Evolutionary conservation across 2,888 invertebrate genomes (phyloP), one percentile per base, ranked within the genome.

Genomic region (Aelia acuminata): DNA sequence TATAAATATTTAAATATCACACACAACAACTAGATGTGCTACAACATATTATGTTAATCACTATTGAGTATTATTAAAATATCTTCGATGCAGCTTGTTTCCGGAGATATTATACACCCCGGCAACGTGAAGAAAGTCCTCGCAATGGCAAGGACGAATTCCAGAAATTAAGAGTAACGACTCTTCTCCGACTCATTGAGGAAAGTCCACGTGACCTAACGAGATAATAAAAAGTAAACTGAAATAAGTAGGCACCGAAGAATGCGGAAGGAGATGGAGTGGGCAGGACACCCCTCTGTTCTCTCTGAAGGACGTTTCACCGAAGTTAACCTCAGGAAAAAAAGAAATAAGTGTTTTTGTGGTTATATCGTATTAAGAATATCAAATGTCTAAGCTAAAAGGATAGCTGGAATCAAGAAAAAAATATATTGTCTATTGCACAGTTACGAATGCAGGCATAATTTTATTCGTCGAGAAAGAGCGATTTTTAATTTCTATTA

Each of bases 181-280:
- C 31, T 70, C 63, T 70, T 70, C 63, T 20, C 31, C 31, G 63
- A 35, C 35, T 70, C 63, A 35, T 70, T 70, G 35, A 35, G 63
- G 63, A 70, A 31, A 70, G 10, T 70, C 63, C 63, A 70, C 63
- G 63, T 70, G 63, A 70, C 8, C 63, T 70, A 31, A 35, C 8
- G 13, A 4, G 35, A 35, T 70, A 70, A 70, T 70, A 70, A 70
- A 70, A 70, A 70, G 63, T 35, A 70, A 70, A 70, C 31, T 70
- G 63, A 70, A 70, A 70, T 70, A 70, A 70, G 31, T 70, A 70
- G 35, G 31, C 63, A 18, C 35, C 2, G 1, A 70, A 20, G 63
- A 70, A 70, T 70, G 63, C 63, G 63, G 63, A 70, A 31, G 63
- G 31, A 2, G 31, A 0, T 35, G 18, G 20, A 3, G 63, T 70